phyloP scores from a whole-genome alignment of 2,113 vertebrate genomes.

The Halcyon senegalensis region DNA sequence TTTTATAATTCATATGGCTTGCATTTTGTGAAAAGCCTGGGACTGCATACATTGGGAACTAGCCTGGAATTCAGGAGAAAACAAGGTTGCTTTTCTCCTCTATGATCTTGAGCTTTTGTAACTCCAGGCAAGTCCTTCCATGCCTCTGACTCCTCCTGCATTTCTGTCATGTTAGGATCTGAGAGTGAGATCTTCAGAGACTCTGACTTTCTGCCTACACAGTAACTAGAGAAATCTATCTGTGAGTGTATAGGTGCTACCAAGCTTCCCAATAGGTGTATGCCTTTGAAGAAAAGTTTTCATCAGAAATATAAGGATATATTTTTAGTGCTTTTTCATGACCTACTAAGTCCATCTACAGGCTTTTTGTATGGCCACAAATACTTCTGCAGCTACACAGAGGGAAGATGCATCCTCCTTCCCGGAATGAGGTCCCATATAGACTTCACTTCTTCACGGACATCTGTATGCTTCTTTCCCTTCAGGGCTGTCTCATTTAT shows the following conservation, averaged over 20 bases:
- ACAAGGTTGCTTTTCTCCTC: neutral
- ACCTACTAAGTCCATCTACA: neutral
- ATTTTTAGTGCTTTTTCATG: neutral
- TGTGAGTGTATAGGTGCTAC: neutral
- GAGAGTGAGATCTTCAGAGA: neutral
- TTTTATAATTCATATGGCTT: constrained; percentile 6
- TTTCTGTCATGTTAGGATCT: neutral
- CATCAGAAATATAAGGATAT: neutral
- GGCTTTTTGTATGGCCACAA: neutral
- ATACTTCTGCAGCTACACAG: neutral
- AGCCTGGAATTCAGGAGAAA: neutral
- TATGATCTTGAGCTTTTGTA: neutral
- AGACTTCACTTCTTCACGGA: neutral
- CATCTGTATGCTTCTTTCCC: neutral
- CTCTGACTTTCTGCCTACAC: neutral
- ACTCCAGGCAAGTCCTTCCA: neutral
- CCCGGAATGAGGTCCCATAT: neutral
- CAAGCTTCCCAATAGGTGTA: neutral
- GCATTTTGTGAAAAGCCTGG: neutral
- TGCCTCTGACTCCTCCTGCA: neutral
- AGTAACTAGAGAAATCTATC: neutral
- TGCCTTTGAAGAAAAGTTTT: neutral
- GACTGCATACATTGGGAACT: neutral
- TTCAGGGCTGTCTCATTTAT: neutral
- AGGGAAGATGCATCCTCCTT: neutral